Base-by-base conservation (phyloP, 1,140 invertebrate genomes). In the Formica selysi region DNA sequence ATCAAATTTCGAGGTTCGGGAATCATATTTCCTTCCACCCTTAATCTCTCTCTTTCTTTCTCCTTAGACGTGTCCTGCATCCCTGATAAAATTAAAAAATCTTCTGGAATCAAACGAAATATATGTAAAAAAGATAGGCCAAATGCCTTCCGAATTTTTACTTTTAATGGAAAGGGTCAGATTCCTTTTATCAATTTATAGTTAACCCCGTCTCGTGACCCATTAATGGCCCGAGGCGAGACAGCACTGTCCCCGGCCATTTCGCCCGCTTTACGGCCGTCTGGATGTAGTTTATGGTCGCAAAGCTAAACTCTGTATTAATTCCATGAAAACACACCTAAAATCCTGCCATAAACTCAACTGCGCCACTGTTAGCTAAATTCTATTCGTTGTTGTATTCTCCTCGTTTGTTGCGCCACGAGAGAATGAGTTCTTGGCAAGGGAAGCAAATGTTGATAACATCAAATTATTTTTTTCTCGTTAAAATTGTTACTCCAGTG, bases 301-400 rank as follows among this genome's bases (percentile, higher is more conserved):
- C 90, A 91, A 92, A 93, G 92, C 91, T 93, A 91, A 93, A 93
- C 91, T 93, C 91, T 91, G 90, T 93, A 93, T 93, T 93, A 93
- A 93, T 93, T 93, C 92, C 87, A 93, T 92, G 91, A 92, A 93
- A 93, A 93, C 91, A 90, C 91, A 91, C 87, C 90, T 91, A 92
- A 93, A 93, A 92, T 89, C 84, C 85, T 32, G 32, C 81, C 86
- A 91, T 91, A 91, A 91, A 91, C 87, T 87, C 57, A 36, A 73
- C 87, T 59, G 64, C 70, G 54, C 61, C 79, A 54, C 57, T 61
- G 81, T 76, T 86, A 83, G 67, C 74, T 73, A 65, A 90, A 87
- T 89, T 91, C 76, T 68, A 59, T 51, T 78, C 79, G 85, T 51
- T 83, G 73, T 84, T 80, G 57, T 76, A 64, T 86, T 89, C 67